phyloP scores from a whole-genome alignment of 1,140 invertebrate genomes.

The Papilio polytes region DNA sequence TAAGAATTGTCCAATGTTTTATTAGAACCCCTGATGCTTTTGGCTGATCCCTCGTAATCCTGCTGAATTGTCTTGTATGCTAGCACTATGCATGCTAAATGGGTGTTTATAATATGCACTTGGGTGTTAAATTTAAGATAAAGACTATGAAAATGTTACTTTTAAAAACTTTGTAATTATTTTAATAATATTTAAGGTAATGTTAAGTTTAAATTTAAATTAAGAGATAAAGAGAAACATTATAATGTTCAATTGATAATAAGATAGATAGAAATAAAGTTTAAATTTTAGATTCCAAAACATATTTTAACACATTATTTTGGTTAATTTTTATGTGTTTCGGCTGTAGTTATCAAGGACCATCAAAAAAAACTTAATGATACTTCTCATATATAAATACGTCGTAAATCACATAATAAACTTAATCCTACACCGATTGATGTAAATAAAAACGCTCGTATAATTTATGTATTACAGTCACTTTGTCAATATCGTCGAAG shows the following conservation, averaged over 20 bases:
- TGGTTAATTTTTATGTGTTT: background rate
- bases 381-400: background rate
- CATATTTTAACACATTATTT: background rate
- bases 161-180: background rate
- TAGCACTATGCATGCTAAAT: conserved; percentile 10
- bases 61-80: conserved; percentile 17
- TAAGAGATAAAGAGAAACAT: background rate
- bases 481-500: background rate
- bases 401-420: background rate
- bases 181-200: background rate
- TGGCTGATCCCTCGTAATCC: background rate
- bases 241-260: background rate
- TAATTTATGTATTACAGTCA: background rate
- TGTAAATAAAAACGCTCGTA: background rate
- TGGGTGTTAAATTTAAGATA: background rate
- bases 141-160: background rate
- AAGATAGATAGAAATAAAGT: no score
- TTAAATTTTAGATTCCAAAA: background rate
- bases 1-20: conserved; percentile 71
- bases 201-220: background rate
- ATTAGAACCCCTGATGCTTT: conserved; percentile 58
- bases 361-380: background rate
- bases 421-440: background rate
- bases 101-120: background rate
- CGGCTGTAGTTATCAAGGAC: background rate